phyloP scores from a whole-genome alignment of 2,113 vertebrate genomes.

The Phaethon lepturus region DNA sequence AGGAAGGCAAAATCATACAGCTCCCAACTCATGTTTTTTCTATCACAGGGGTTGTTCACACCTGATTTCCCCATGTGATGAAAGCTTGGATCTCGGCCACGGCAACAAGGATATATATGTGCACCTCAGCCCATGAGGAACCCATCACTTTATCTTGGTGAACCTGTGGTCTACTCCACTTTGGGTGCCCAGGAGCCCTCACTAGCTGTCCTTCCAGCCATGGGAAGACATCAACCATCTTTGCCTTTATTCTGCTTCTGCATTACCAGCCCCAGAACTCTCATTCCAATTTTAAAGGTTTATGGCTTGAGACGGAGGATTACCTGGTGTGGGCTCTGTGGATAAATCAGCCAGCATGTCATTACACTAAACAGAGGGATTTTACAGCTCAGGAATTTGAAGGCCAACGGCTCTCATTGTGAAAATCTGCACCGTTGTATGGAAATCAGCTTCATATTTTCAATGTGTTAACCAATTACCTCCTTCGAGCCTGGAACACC shows the following conservation, averaged over 20 bases:
- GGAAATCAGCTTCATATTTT: neutral
- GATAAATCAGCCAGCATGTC: neutral
- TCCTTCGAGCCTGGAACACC: neutral
- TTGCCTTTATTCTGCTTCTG: neutral
- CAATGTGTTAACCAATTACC: neutral
- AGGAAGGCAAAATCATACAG: neutral
- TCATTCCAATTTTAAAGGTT: neutral
- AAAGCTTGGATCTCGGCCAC: too few species aligned
- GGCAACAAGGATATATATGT: neutral
- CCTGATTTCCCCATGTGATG: neutral
- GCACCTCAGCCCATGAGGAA: accelerated
- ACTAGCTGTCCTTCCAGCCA: neutral
- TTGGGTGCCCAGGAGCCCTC: neutral
- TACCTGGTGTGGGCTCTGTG: neutral
- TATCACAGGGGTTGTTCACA: accelerated
- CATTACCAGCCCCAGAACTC: neutral
- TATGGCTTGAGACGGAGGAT: neutral
- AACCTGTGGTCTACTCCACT: neutral
- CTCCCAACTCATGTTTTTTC: accelerated
- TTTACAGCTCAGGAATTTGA: neutral
- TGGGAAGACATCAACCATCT: accelerated
- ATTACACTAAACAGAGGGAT: neutral
- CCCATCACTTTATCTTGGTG: neutral
- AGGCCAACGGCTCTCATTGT: neutral
- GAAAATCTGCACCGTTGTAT: neutral